A percentile compares a stretch with the other conserved stretches of the same genome.
phyloP scores from a whole-genome alignment of 2,113 vertebrate species.

The Bothrops jararaca region DNA sequence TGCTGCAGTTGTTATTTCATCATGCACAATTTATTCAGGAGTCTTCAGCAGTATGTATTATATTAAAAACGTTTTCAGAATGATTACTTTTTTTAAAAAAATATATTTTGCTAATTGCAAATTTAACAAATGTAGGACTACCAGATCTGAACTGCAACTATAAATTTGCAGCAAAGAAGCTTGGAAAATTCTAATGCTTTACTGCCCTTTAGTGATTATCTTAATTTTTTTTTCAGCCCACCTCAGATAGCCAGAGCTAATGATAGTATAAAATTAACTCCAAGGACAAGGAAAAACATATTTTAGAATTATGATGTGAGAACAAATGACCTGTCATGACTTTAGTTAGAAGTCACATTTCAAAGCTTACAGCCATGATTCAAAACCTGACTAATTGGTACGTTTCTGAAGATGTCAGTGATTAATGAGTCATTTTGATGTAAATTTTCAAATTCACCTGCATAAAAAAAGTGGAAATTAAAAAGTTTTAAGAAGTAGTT shows the following conservation, averaged over 20 bases:
- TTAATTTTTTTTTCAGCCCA: neutral
- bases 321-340: neutral
- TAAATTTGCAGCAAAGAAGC: neutral
- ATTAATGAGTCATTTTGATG: constrained; percentile 12
- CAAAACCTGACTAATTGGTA: constrained; percentile 4
- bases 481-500: neutral
- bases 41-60: neutral
- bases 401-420: neutral
- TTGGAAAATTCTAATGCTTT: neutral
- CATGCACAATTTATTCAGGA: neutral
- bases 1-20: neutral
- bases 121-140: neutral
- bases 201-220: neutral
- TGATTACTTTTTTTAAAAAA: neutral
- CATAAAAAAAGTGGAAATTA: neutral
- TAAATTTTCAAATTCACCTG: neutral
- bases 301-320: neutral
- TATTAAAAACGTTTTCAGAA: neutral
- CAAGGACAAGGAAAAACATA: neutral
- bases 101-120: neutral
- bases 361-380: neutral
- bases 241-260: neutral
- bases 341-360: neutral
- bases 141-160: neutral
- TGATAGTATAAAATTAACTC: neutral